Percentiles rank a stretch among this genome's conserved stretches.
These are phyloP conservation scores for Amblyopsis hoosieri DNA, from an alignment of 2,797 vertebrate species.

Conservation along the genomic window DNA sequence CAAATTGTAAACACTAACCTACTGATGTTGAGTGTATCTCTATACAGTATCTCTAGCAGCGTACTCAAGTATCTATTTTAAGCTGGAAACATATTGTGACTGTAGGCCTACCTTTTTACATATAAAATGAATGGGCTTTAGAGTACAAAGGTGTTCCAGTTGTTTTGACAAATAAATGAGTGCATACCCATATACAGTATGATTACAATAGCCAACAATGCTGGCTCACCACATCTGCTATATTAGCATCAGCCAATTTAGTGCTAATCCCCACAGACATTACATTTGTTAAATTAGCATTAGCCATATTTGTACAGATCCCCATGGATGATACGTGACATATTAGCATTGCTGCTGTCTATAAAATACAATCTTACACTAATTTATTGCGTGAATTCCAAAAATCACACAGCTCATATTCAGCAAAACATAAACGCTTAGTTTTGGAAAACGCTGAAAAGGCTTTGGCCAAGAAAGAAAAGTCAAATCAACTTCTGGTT, in stretches of 20 bases:
- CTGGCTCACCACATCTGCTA: constrained; percentile 5
- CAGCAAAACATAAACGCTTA: constrained; percentile 27
- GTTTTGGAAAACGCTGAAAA: constrained; percentile 50
- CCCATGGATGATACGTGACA: constrained; percentile 8
- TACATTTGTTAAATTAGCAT: constrained; percentile 10
- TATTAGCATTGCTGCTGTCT: not conserved
- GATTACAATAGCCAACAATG: not conserved
- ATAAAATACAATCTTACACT: not conserved
- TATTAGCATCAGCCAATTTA: not conserved
- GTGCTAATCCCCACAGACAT: not conserved
- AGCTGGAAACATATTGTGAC: too few relatives aligned
- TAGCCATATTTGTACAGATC: constrained; percentile 32
- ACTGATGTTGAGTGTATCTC: too few relatives aligned
- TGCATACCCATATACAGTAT: too few relatives aligned
- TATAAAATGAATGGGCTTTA: too few relatives aligned
- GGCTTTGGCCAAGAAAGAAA: constrained; percentile 51
- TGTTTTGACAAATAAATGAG: too few relatives aligned
- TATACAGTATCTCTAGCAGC: too few relatives aligned
- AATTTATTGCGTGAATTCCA: constrained; percentile 46
- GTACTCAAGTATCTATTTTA: too few relatives aligned
- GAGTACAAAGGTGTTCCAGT: too few relatives aligned
- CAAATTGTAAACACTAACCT: too few relatives aligned
- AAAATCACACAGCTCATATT: constrained; percentile 36
- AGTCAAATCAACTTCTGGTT: constrained; percentile 56
- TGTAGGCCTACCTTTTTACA: too few relatives aligned